A percentile compares a stretch with the other conserved stretches of the same genome.
phyloP scores from a whole-genome alignment of 1,140 invertebrate species.

The Fragariocoptes setiger region DNA sequence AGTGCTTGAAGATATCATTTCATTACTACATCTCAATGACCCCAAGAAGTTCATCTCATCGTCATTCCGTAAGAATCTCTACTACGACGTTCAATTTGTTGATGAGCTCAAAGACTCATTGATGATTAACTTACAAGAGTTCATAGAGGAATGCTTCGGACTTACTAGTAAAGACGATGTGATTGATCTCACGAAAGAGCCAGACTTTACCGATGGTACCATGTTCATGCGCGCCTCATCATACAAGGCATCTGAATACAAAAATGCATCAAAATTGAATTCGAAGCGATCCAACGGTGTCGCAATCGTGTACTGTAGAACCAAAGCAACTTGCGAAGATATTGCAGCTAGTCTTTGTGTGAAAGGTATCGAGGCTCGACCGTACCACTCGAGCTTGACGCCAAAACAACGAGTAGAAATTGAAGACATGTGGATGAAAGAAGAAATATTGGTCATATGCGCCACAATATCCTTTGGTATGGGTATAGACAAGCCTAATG shows the following conservation, averaged over 20 bases:
- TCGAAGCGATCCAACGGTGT: neutral
- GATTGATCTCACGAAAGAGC: neutral
- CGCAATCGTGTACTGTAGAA: conserved; percentile 35
- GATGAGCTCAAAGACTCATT: conserved; percentile 41
- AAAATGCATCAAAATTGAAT: neutral
- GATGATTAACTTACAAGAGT: conserved; percentile 31
- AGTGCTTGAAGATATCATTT: conserved; percentile 26
- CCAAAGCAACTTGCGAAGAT: conserved; percentile 28
- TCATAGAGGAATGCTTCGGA: conserved; percentile 19
- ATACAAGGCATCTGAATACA: neutral
- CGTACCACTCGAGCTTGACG: conserved; percentile 32
- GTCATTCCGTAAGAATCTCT: conserved; percentile 32
- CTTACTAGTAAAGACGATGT: neutral
- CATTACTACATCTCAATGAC: conserved; percentile 21
- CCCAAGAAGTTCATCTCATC: conserved; percentile 25
- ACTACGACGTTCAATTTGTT: conserved; percentile 39
- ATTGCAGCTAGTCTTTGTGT: conserved; percentile 23
- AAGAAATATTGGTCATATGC: conserved; percentile 24
- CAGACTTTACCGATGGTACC: neutral
- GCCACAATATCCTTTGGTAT: conserved; percentile 38
- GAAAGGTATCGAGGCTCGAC: conserved; percentile 22
- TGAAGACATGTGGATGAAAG: conserved; percentile 32
- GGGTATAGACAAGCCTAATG: conserved; percentile 36
- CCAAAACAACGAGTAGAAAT: conserved; percentile 20
- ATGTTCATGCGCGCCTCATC: neutral